These are phyloP conservation scores for Vesta saturnalis DNA, from an alignment of 2,888 invertebrate species.

Conservation along the genomic window DNA sequence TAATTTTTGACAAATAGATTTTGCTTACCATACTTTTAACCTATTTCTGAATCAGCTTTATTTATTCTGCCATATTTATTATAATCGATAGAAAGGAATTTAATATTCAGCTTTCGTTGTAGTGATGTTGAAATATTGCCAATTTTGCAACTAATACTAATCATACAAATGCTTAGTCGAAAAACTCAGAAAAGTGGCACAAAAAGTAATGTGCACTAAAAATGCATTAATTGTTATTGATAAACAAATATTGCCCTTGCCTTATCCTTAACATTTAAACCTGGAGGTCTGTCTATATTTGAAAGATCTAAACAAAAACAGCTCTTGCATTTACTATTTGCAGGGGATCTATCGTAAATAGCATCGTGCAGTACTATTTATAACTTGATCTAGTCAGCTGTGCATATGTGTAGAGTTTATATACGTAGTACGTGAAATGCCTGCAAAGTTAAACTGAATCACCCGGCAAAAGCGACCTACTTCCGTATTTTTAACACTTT, in stretches of 20 bases:
- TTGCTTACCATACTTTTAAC: constrained; percentile 25
- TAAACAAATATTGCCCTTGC: constrained; percentile 35
- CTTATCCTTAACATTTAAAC: constrained; percentile 44
- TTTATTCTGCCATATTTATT: constrained; percentile 18
- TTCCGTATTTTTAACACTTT: constrained; percentile 56
- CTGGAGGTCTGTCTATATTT: constrained; percentile 19
- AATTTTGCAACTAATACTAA: constrained; percentile 24
- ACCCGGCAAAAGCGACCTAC: constrained; percentile 53
- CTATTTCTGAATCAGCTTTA: constrained; percentile 27
- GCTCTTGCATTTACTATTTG: constrained; percentile 42
- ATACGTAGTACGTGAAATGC: constrained; percentile 37
- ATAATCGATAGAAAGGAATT: constrained; percentile 25
- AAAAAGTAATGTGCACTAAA: not conserved
- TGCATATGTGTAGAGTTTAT: constrained; percentile 31
- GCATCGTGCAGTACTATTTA: constrained; percentile 42
- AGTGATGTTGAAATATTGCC: constrained; percentile 33
- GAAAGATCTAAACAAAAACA: constrained; percentile 28
- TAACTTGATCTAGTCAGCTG: constrained; percentile 47
- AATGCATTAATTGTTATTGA: not conserved
- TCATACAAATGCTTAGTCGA: constrained; percentile 12
- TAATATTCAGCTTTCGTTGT: constrained; percentile 33
- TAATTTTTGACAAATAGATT: constrained; percentile 13
- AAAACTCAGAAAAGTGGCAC: constrained; percentile 14
- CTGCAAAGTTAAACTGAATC: constrained; percentile 47
- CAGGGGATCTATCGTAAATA: constrained; percentile 43